Evolutionary conservation across 2,113 vertebrate species (phyloP), one percentile per base, ranked within the genome.

Genomic region (Calonectris borealis): DNA sequence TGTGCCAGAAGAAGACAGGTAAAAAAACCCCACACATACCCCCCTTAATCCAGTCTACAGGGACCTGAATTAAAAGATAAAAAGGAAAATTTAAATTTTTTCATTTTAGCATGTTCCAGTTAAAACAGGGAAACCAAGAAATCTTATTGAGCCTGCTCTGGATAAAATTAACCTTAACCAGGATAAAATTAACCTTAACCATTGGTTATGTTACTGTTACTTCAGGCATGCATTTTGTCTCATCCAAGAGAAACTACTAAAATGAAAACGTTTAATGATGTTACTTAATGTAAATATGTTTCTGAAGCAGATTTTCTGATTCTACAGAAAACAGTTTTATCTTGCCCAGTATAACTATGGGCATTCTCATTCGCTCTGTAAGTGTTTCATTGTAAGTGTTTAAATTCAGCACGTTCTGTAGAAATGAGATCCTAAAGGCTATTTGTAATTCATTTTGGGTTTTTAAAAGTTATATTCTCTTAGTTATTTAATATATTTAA

Each of bases 1-100:
- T 72, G 69, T 86, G 57, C 52, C 83, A 94, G 32, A 93, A 96
- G 16, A 69, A n/a, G 40, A 57, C 91, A 96, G 94, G 94, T 97
- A 83, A 97, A 83, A 49, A 60, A 7, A 0, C 1, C 2, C 0
- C 5, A 21, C 26, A 13, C 3, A 2, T 31, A 27, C 4, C 54
- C 2, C 4, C 12, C 20, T 72, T 86, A 29, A 52, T 34, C 42
- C 31, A 36, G 21, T 51, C 31, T 69, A 79, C 13, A 93, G 18
- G 11, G 21, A 78, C 34, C 9, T 82, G 26, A 79, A 64, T 77
- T 71, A 62, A 78, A 40, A 60, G 20, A 71, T 69, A 24, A 90
- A 72, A 86, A 68, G 25, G 2, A 32, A 54, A 44, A 19, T 46
- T 64, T 1, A 26, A 14, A 1, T 2, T 2, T 52, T 75, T 54